These are phyloP conservation scores for Desoria tigrina DNA, from an alignment of 2,888 invertebrate genomes.

Conservation along the genomic window DNA sequence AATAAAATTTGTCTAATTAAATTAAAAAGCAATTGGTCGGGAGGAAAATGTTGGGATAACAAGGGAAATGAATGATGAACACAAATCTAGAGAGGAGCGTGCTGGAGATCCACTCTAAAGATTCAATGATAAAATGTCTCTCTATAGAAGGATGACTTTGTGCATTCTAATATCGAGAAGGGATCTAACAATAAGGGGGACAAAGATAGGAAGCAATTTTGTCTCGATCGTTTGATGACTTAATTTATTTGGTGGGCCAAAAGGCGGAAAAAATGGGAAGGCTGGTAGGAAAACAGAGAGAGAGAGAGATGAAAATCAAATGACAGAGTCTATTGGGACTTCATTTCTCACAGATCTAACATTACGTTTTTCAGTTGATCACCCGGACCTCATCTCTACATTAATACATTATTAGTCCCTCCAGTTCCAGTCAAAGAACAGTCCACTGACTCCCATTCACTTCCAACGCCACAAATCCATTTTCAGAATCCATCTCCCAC, in stretches of 20 bases:
- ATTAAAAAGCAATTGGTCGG: slow-evolving; percentile 54
- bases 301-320: slow-evolving; percentile 53
- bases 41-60: slow-evolving; percentile 18
- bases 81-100: background rate
- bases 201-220: background rate
- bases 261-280: slow-evolving; percentile 37
- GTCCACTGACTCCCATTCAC: background rate
- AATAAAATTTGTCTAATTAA: slow-evolving; percentile 54
- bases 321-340: slow-evolving; percentile 54
- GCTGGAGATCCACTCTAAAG: background rate
- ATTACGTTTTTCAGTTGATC: slow-evolving; percentile 43
- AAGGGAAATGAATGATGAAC: slow-evolving; percentile 25
- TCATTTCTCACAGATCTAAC: slow-evolving; percentile 55
- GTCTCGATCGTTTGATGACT: slow-evolving; percentile 22
- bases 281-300: slow-evolving; percentile 28
- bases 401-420: slow-evolving; percentile 7
- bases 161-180: background rate
- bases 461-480: too few relatives aligned
- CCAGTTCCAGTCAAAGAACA: background rate
- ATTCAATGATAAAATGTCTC: slow-evolving; percentile 23
- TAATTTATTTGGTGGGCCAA: slow-evolving; percentile 23
- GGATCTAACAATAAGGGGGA: slow-evolving; percentile 3
- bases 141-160: slow-evolving; percentile 1
- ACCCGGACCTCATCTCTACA: slow-evolving; percentile 5
- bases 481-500: too few relatives aligned